Percentiles rank a stretch among this genome's conserved stretches.
phyloP scores from a whole-genome alignment of 1,140 invertebrate species.

The Drosophila oshimai region DNA sequence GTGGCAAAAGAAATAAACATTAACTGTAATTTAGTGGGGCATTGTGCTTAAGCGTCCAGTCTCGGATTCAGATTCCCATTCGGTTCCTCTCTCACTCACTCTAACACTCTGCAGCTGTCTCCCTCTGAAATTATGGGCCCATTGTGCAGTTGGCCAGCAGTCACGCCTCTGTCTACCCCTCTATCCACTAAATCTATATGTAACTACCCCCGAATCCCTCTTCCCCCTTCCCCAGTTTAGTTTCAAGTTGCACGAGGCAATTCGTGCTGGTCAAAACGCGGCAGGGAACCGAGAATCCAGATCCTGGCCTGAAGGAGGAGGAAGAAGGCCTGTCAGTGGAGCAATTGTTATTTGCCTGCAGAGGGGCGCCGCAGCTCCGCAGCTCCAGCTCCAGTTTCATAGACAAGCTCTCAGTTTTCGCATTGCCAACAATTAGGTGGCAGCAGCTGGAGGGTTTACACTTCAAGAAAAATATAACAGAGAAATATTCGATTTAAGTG shows the following conservation, averaged over 20 bases:
- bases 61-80: conserved; percentile 46
- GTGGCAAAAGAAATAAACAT: conserved; percentile 75
- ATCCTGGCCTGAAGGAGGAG: conserved; percentile 43
- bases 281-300: conserved; percentile 45
- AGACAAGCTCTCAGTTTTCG: conserved; percentile 71
- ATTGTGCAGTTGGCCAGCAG: conserved; percentile 55
- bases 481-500: not conserved
- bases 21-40: conserved; percentile 81
- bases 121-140: conserved; percentile 69
- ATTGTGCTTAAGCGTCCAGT: conserved; percentile 77
- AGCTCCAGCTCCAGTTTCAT: conserved; percentile 41
- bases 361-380: conserved; percentile 15
- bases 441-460: conserved; percentile 58
- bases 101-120: conserved; percentile 9
- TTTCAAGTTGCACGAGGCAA: conserved; percentile 74
- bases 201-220: not conserved
- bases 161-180: conserved; percentile 11
- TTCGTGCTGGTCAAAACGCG: conserved; percentile 77
- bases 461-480: conserved; percentile 4
- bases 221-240: conserved; percentile 24
- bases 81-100: not conserved
- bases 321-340: conserved; percentile 67
- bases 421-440: conserved; percentile 74
- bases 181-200: no score
- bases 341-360: conserved; percentile 75